Evolutionary conservation across 2,113 vertebrate species (phyloP).

Genomic region (Puma concolor): DNA sequence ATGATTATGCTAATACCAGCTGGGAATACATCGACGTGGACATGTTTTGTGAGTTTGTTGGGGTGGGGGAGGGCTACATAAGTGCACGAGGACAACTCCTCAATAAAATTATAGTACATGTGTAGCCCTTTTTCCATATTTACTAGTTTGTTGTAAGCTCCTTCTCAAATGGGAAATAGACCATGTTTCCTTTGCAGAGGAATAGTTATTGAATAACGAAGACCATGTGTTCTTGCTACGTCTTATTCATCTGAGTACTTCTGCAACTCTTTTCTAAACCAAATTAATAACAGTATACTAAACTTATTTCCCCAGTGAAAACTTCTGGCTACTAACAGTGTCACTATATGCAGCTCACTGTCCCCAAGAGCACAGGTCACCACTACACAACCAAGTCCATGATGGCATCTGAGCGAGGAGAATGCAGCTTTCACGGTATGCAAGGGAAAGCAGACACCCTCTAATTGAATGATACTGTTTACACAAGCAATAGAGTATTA

Average conservation of each 20-base stretch:
- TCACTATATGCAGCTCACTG: constrained; percentile 38
- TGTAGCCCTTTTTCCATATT: constrained; percentile 83
- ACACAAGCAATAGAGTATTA: constrained; percentile 81
- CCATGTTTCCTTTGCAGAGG: constrained; percentile 85
- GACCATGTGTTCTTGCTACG: constrained; percentile 86
- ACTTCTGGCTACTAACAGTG: constrained; percentile 85
- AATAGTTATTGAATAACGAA: constrained; percentile 83
- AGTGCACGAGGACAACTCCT: constrained; percentile 60
- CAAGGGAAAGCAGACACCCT: constrained; percentile 57
- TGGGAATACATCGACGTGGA: constrained; percentile 69
- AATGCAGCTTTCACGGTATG: not conserved
- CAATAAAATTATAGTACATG: constrained; percentile 78
- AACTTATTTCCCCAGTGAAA: constrained; percentile 87
- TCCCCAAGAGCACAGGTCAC: constrained; percentile 80
- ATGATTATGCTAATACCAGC: constrained; percentile 81
- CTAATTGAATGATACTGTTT: constrained; percentile 80
- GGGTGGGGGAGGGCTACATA: constrained; percentile 32
- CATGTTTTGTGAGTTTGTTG: constrained; percentile 32
- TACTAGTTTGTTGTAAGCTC: constrained; percentile 84
- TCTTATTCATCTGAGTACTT: constrained; percentile 80
- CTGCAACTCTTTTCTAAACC: constrained; percentile 79
- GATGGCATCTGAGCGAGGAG: not conserved
- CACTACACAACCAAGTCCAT: constrained; percentile 26
- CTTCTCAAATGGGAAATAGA: constrained; percentile 87
- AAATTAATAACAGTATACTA: constrained; percentile 84